These are phyloP conservation scores for Pavo muticus DNA, from an alignment of 2,113 vertebrate genomes.

Conservation along the genomic window DNA sequence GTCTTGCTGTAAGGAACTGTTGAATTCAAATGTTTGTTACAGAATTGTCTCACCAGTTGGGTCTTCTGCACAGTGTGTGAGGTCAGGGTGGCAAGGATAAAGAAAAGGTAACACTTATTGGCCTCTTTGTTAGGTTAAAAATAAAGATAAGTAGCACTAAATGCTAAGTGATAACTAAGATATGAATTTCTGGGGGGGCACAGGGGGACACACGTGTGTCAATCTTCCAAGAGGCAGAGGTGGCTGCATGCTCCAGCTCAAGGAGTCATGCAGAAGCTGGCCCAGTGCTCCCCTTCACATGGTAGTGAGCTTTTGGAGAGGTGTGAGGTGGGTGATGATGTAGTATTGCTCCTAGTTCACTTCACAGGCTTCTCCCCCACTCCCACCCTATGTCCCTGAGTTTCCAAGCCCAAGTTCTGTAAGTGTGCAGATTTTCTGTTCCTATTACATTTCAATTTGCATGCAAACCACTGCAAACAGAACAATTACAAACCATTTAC, in stretches of 20 bases:
- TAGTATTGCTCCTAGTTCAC: neutral
- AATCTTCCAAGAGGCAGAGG: neutral
- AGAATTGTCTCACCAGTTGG: neutral
- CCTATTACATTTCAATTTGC: neutral
- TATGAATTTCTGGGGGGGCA: neutral
- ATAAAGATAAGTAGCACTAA: neutral
- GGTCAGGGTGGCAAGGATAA: neutral
- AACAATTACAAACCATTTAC: neutral
- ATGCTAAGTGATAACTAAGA: neutral
- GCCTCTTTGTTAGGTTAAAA: neutral
- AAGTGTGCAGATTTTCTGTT: neutral
- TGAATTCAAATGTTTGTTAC: neutral
- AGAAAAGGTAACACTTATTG: neutral
- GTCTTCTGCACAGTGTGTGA: neutral
- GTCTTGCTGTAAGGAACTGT: neutral
- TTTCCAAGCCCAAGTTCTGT: neutral
- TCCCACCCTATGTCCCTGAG: neutral
- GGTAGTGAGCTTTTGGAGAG: fast-evolving
- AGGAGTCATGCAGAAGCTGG: neutral
- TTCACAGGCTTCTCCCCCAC: neutral
- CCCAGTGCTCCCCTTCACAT: neutral
- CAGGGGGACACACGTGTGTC: neutral
- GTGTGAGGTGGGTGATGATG: neutral
- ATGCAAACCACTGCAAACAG: neutral
- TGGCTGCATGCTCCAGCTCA: neutral